Evolutionary conservation across 2,888 invertebrate species (phyloP), one percentile per base, ranked within the genome.

Genomic region (Epirrhoe alternata): DNA sequence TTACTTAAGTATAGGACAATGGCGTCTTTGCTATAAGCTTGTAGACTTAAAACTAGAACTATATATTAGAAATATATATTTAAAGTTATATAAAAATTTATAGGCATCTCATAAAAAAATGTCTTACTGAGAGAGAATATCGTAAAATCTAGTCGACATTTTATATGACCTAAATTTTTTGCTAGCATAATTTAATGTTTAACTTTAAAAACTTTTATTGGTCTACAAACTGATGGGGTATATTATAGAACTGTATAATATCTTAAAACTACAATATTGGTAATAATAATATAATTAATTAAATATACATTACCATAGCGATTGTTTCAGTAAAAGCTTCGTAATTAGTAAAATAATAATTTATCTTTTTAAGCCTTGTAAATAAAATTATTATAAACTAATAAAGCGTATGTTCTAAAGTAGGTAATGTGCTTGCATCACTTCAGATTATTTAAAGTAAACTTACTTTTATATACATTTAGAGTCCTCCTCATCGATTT

Each of bases 331-430:
- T 61, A 8, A 30, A 45, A 47, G 45, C 17, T 50, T 55, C 61
- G 55, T 50, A 30, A 38, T 14, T 14, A 14, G 10, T 42, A 10
- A 6, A 6, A 6, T 38, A 6, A 0, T 12, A 35, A 38, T 31
- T 45, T 5, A 17, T 55, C 47, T 51, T 17, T 67, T 42, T 80
- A 77, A 77, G 74, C 61, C 71, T 74, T 81, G 80, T 83, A 81
- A 68, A 70, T 78, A 78, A 71, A 70, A 64, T 75, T 74, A 77
- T 73, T 75, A 77, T 79, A 82, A 82, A 83, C 74, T 82, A 82
- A 81, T 74, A 82, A 92, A 92, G 92, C 92, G 92, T 85, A 82
- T 77, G 90, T 92, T 92, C 92, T 92, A 92, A 92, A 92, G 82
- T 92, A 92, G 89, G 82, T 88, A 86, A 85, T 82, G 81, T 87